Evolutionary conservation across 2,113 vertebrate genomes (phyloP), one percentile per base, ranked within the genome.

Genomic region (Collichthys lucidus): DNA sequence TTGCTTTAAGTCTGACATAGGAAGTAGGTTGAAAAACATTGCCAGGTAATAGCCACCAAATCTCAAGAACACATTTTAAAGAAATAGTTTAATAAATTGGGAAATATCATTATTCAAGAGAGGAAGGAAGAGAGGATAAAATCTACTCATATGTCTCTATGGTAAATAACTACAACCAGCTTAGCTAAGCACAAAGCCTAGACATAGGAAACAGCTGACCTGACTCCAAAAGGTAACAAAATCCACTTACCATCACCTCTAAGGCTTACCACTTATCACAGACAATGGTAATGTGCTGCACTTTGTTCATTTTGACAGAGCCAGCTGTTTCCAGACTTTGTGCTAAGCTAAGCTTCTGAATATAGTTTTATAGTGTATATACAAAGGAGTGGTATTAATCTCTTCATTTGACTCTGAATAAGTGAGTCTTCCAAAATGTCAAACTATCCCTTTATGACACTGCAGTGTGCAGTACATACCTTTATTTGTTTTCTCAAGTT

Each of bases 401-500:
- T 44, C 19, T 16, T 61, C 20, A 74, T 63, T 9, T 52, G 17
- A 63, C 15, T 74, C 20, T 35, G 5, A 12, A 20, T 40, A 26
- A 7, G 5, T 4, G 0, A 29, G 56, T 65, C 22, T 40, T 20
- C 26, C 31, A 17, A 53, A 59, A 42, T 26, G 12, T 62, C 3
- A 61, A 74, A 19, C 11, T 47, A 3, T 14, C 4, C 7, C 2
- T 46, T 15, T 4, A n/a, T 50, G 31, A 53, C 26, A 24, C 0
- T 47, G 5, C 11, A 11, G 12, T 17, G 20, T 22, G 35, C 11
- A 22, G 29, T 12, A 22, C 74, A n/a, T 47, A 89, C 89, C 80
- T 74, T 61, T 63, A 19, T 90, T 91, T 65, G 11, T 5, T 4
- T 4, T 52, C 47, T 82, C 74, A 16, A 92, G 79, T 55, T 61